Conservation (phyloP, 2,113 vertebrate genomes). For the Anthoscopus minutus region DNA sequence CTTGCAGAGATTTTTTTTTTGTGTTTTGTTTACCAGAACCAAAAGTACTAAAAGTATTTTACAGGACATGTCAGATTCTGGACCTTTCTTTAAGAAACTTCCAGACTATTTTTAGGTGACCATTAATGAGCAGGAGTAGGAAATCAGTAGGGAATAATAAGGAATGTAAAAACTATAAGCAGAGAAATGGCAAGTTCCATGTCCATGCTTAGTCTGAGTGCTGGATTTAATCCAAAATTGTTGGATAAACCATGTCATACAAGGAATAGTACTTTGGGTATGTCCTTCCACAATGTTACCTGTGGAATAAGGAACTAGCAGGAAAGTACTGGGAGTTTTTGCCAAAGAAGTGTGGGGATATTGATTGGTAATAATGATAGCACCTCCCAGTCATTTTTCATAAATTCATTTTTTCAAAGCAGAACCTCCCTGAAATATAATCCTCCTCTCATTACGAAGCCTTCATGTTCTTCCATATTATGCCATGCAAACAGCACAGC, state of each 20-base stretch:
- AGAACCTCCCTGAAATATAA: not conserved
- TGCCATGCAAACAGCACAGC: conserved; percentile 9
- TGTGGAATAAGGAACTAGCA: not conserved
- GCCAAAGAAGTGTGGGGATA: not conserved
- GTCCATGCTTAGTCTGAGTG: not conserved
- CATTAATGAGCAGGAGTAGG: not conserved
- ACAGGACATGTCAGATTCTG: not conserved
- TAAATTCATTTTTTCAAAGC: not conserved
- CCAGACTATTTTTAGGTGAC: not conserved
- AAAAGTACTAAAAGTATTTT: not conserved
- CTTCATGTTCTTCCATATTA: not conserved
- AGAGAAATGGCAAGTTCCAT: not conserved
- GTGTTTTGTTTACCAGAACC: not conserved
- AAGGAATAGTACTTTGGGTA: not conserved
- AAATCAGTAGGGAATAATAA: not conserved
- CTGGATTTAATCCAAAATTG: not conserved
- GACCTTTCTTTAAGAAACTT: not conserved
- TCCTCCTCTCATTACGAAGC: not conserved
- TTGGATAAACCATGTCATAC: not conserved
- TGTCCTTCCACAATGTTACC: not conserved
- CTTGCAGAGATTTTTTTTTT: not conserved
- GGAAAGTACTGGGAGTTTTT: not conserved
- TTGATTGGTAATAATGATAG: not conserved
- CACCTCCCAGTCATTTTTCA: not conserved
- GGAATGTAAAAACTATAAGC: not conserved